A percentile compares a stretch with the other conserved stretches of the same genome.
phyloP scores from a whole-genome alignment of 2,797 vertebrate species.

The Loriculus beryllinus region DNA sequence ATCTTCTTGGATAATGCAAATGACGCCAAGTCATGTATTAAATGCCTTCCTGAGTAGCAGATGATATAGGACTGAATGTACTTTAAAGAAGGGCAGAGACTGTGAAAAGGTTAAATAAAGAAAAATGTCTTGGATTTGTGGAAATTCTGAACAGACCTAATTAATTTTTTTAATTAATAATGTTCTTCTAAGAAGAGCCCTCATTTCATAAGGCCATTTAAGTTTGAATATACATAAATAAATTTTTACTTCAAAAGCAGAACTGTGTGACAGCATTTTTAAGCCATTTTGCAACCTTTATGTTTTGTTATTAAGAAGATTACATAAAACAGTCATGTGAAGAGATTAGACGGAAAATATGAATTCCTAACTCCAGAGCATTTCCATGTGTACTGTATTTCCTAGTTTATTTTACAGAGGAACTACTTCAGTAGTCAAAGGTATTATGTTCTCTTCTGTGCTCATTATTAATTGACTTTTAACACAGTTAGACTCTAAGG shows the following conservation, averaged over 20 bases:
- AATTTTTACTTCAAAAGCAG: constrained; percentile 47
- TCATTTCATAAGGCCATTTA: constrained; percentile 39
- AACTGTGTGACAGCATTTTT: constrained; percentile 11
- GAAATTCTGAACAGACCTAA: constrained; percentile 42
- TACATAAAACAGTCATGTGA: constrained; percentile 35
- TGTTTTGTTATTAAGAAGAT: constrained; percentile 40
- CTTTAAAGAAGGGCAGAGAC: constrained; percentile 64
- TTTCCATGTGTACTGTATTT: constrained; percentile 4
- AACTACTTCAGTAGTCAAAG: constrained; percentile 50
- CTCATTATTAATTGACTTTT: constrained; percentile 25
- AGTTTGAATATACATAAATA: constrained; percentile 56
- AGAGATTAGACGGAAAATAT: neutral
- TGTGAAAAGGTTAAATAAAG: constrained; percentile 69
- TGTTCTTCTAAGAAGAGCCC: neutral
- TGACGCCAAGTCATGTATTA: constrained; percentile 76
- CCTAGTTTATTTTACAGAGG: constrained; percentile 21
- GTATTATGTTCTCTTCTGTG: constrained; percentile 9
- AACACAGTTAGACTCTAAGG: neutral
- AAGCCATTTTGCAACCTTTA: neutral
- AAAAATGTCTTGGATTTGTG: constrained; percentile 58
- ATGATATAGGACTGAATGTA: constrained; percentile 57
- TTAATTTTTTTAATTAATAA: constrained; percentile 60
- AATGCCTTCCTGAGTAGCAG: constrained; percentile 62
- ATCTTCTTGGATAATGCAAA: constrained; percentile 79
- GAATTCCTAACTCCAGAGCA: constrained; percentile 8